A percentile compares a stretch with the other conserved stretches of the same genome.
Conservation (phyloP, 2,797 vertebrate species). For the Euphonia xanthogaster region DNA sequence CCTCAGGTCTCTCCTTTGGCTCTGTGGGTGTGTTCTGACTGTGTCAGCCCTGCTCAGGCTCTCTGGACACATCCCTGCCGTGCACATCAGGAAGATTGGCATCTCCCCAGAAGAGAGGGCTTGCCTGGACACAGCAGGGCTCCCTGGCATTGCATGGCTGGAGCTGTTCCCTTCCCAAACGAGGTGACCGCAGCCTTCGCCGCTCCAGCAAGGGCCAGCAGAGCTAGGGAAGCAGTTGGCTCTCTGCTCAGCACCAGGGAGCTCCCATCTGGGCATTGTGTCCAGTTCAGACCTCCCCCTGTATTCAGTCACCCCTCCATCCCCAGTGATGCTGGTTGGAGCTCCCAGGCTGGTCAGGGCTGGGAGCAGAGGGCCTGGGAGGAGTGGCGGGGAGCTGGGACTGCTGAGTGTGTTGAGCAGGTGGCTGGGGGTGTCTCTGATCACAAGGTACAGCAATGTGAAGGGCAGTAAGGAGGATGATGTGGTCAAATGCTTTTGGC, state of each 20-base stretch:
- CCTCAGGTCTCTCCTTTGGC: not conserved
- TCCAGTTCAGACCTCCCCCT: not conserved
- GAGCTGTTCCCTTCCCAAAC: not conserved
- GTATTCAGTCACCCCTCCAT: not conserved
- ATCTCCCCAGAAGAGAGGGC: not conserved
- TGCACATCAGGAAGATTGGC: not conserved
- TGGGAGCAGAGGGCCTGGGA: not conserved
- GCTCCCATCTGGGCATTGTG: not conserved
- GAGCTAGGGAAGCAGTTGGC: not conserved
- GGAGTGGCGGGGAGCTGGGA: not conserved
- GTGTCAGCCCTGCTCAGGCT: not conserved
- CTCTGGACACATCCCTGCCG: not conserved
- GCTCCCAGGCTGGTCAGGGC: not conserved
- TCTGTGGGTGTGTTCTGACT: not conserved
- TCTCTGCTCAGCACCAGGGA: not conserved
- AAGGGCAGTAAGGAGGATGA: not conserved
- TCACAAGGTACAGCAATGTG: rapidly evolving
- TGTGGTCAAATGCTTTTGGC: not conserved
- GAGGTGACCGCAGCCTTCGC: rapidly evolving
- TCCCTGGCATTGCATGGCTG: not conserved
- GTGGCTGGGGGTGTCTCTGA: not conserved
- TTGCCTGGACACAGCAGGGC: not conserved
- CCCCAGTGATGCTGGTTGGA: not conserved
- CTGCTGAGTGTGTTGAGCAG: not conserved
- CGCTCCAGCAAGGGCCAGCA: rapidly evolving